phyloP scores from a whole-genome alignment of 2,113 vertebrate species.

The Gallinago paraguaiae region DNA sequence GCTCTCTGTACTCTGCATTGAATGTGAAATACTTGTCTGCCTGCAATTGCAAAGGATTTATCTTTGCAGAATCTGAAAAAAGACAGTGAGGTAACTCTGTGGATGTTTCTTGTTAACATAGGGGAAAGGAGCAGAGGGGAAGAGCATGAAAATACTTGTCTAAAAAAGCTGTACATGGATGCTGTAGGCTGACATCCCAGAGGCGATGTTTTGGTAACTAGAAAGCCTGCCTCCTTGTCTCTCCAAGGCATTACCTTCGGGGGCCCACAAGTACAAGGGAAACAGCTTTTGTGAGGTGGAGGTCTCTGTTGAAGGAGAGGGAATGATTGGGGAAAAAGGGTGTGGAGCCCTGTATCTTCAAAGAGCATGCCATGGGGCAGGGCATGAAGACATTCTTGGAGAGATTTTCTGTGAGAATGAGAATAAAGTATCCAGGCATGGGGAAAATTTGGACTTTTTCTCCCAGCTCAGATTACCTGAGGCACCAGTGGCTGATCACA shows the following conservation, averaged over 20 bases:
- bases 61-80: not conserved
- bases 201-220: not conserved
- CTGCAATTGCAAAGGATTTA: not conserved
- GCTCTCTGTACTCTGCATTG: not conserved
- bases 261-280: not conserved
- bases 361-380: not conserved
- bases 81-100: not conserved
- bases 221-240: not conserved
- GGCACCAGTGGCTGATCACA: not conserved
- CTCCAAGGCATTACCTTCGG: not conserved
- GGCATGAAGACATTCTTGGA: not conserved
- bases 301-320: not conserved
- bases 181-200: not conserved
- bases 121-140: not conserved
- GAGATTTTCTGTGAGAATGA: not conserved
- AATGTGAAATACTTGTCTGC: not conserved
- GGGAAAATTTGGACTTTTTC: not conserved
- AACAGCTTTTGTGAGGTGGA: not conserved
- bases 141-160: slow-evolving; percentile 20
- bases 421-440: not conserved
- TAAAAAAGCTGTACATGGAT: not conserved
- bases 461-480: not conserved
- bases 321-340: not conserved
- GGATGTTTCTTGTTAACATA: not conserved
- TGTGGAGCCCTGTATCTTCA: not conserved